phyloP scores from a whole-genome alignment of 2,888 invertebrate genomes.

The Dryococelus australis region DNA sequence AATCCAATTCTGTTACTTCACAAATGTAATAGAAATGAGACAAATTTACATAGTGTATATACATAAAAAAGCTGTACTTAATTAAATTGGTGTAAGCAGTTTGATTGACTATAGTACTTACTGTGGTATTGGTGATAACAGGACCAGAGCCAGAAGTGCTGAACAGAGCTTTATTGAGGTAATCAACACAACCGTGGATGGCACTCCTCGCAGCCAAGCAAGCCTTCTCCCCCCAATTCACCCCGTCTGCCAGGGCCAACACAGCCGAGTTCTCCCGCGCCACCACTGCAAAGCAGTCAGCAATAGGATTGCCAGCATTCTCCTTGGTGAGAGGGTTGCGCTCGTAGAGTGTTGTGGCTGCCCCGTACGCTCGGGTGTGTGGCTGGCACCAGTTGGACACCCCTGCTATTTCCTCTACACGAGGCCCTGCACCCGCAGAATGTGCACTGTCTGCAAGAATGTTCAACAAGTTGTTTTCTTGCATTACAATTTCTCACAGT shows the following conservation, averaged over 20 bases:
- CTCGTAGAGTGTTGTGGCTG: conserved; percentile 83
- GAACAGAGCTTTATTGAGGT: conserved; percentile 77
- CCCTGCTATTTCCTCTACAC: conserved; percentile 58
- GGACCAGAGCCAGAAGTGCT: conserved; percentile 52
- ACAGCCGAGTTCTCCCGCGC: conserved; percentile 76
- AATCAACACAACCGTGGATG: conserved; percentile 83
- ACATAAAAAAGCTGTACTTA: no score
- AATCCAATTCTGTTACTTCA: no score
- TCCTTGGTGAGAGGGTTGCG: conserved; percentile 78
- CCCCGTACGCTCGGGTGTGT: conserved; percentile 69
- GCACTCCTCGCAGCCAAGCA: conserved; percentile 85
- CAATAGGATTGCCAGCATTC: conserved; percentile 81
- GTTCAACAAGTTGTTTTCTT: no score
- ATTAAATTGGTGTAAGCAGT: no score
- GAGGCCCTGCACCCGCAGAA: neutral
- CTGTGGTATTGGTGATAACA: conserved; percentile 57
- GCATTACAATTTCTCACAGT: no score
- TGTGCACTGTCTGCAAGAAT: conserved; percentile 12
- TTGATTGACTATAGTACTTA: conserved; percentile 47
- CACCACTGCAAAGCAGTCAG: conserved; percentile 84
- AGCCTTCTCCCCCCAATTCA: conserved; percentile 92
- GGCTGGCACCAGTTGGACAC: conserved; percentile 66
- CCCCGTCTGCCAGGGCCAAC: conserved; percentile 86
- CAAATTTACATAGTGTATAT: no score
- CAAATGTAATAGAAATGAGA: no score